Percentiles rank a stretch among this genome's conserved stretches.
Conservation (phyloP, 2,113 vertebrate species). For the Alouatta palliata region DNA sequence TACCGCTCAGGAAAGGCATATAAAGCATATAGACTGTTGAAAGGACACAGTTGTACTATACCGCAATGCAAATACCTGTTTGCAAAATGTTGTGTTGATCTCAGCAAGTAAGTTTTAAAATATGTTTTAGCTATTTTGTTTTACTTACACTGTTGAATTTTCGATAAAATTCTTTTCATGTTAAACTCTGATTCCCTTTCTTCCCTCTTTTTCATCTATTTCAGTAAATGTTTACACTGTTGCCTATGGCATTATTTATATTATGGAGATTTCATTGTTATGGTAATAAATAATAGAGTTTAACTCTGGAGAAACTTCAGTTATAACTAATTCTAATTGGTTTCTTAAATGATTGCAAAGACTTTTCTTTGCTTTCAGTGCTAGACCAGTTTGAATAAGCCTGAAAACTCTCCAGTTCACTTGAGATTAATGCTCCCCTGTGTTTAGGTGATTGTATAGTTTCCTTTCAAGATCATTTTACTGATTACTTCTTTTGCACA, state of each 20-base stretch:
- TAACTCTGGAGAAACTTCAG: slow-evolving; percentile 31
- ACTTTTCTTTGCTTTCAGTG: slow-evolving; percentile 64
- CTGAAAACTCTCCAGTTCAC: slow-evolving; percentile 2
- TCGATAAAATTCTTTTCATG: slow-evolving; percentile 23
- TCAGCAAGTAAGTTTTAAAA: slow-evolving; percentile 93
- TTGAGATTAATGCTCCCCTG: background rate
- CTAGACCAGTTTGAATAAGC: slow-evolving; percentile 20
- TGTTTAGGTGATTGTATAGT: background rate
- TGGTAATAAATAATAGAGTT: slow-evolving; percentile 23
- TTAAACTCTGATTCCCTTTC: slow-evolving; percentile 28
- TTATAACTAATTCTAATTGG: slow-evolving; percentile 34
- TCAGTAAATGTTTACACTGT: slow-evolving; percentile 28
- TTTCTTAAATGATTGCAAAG: background rate
- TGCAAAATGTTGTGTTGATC: slow-evolving; percentile 97
- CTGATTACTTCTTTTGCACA: background rate
- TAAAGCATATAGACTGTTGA: slow-evolving; percentile 96
- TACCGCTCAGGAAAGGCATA: slow-evolving; percentile 99
- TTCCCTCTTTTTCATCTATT: slow-evolving; percentile 28
- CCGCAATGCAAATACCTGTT: slow-evolving; percentile 97
- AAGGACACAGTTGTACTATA: slow-evolving; percentile 96
- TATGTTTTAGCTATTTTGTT: slow-evolving; percentile 56
- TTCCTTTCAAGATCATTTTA: slow-evolving; percentile 29
- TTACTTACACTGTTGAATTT: slow-evolving; percentile 52
- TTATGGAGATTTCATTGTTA: slow-evolving; percentile 33
- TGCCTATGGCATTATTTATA: slow-evolving; percentile 7